Conservation (phyloP, 1,140 invertebrate species). For the Colletes latitarsis region DNA sequence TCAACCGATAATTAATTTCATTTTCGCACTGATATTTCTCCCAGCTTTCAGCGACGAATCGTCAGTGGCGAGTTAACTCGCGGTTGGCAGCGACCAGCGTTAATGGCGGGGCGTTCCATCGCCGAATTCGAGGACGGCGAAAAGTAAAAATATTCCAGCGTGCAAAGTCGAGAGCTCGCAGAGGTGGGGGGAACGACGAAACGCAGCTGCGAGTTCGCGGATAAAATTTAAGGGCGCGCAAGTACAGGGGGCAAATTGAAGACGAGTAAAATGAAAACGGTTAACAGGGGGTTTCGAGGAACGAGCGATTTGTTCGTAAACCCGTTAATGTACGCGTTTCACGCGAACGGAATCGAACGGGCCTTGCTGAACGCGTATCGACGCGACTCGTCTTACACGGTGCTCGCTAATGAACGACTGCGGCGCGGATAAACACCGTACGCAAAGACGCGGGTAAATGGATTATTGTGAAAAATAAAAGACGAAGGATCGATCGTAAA, state of each 20-base stretch:
- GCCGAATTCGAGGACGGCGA: not conserved
- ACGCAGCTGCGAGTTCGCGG: not conserved
- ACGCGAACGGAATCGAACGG: conserved; percentile 28
- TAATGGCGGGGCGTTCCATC: not conserved
- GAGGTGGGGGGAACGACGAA: not conserved
- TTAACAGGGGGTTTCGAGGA: conserved; percentile 2
- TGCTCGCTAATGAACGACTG: conserved; percentile 31
- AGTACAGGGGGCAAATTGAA: not conserved
- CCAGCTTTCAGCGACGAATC: too few species aligned
- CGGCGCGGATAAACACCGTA: conserved; percentile 36
- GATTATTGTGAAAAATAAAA: conserved; percentile 49
- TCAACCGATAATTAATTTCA: too few species aligned
- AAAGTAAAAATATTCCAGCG: not conserved
- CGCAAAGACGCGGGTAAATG: conserved; percentile 27
- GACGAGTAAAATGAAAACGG: conserved; percentile 3
- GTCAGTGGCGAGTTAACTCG: too few species aligned
- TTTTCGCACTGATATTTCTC: too few species aligned
- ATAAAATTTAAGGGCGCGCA: conserved; percentile 1
- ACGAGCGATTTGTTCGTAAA: conserved; percentile 27
- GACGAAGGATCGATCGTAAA: conserved; percentile 32
- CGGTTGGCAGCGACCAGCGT: too few species aligned
- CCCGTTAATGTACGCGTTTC: conserved; percentile 37
- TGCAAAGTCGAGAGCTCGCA: not conserved
- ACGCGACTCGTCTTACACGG: conserved; percentile 9
- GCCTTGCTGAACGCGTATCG: not conserved